Conservation (phyloP, 2,888 invertebrate genomes). For the Scaptomyza polygonia region DNA sequence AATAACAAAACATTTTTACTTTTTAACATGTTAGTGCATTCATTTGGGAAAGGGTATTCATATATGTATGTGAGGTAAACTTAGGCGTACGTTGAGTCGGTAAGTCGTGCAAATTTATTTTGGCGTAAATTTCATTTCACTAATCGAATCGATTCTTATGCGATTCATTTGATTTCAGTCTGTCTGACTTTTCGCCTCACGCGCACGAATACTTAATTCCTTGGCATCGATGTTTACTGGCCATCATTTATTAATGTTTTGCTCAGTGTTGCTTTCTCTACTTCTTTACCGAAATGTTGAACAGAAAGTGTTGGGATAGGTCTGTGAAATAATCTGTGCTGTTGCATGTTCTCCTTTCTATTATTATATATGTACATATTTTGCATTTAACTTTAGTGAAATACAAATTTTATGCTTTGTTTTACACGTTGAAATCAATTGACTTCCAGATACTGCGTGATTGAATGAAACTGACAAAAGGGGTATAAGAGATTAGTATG, state of each 20-base stretch:
- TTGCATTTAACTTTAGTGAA: neutral
- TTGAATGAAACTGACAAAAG: no score
- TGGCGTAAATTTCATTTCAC: conserved; percentile 79
- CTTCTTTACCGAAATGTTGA: neutral
- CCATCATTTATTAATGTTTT: conserved; percentile 41
- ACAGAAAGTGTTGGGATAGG: conserved; percentile 29
- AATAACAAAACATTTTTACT: no score
- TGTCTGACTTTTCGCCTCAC: conserved; percentile 58
- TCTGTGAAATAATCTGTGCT: conserved; percentile 19
- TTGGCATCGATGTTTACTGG: conserved; percentile 37
- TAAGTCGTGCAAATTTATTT: conserved; percentile 77
- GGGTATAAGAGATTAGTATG: neutral
- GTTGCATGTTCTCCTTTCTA: conserved; percentile 7
- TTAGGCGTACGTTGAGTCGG: conserved; percentile 65
- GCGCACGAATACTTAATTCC: conserved; percentile 33
- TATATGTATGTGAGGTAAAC: conserved; percentile 51
- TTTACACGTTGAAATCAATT: neutral
- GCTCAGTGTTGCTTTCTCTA: neutral
- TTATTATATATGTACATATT: conserved; percentile 4
- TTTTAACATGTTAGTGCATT: no score
- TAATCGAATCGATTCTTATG: conserved; percentile 79
- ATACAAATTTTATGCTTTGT: neutral
- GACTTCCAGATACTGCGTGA: neutral
- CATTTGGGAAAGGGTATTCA: conserved; percentile 9
- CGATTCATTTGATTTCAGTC: conserved; percentile 72